Evolutionary conservation across 2,888 invertebrate genomes (phyloP).

Genomic region (Clunio marinus): DNA sequence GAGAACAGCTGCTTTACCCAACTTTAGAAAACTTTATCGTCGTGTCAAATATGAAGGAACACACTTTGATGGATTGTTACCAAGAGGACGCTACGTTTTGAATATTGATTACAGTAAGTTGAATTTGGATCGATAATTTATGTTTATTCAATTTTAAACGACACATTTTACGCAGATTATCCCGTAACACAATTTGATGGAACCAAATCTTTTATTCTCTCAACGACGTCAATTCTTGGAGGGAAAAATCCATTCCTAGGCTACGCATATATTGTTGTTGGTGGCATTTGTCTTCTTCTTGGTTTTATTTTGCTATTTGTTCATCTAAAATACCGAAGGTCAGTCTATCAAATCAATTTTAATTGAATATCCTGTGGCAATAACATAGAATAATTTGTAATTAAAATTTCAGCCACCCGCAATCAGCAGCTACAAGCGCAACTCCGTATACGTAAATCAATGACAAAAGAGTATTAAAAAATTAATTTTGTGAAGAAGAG

Average conservation of each 20-base stretch:
- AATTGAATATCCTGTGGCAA: neutral
- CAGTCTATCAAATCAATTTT: slow-evolving; percentile 45
- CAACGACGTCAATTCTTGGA: slow-evolving; percentile 93
- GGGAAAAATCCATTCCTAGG: slow-evolving; percentile 98
- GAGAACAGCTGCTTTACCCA: slow-evolving; percentile 96
- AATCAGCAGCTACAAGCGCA: slow-evolving; percentile 8
- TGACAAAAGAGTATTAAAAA: neutral
- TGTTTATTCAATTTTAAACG: neutral
- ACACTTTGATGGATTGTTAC: slow-evolving; percentile 65
- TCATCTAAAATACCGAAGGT: slow-evolving; percentile 96
- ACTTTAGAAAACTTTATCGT: slow-evolving; percentile 91
- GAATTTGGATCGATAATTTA: neutral
- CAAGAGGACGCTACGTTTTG: slow-evolving; percentile 68
- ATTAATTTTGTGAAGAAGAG: no score
- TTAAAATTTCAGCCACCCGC: slow-evolving; percentile 23
- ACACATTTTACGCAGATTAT: slow-evolving; percentile 60
- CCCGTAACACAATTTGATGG: slow-evolving; percentile 90
- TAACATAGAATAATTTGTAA: no score
- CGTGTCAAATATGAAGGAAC: slow-evolving; percentile 66
- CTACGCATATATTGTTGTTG: slow-evolving; percentile 96
- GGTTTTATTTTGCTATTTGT: slow-evolving; percentile 90
- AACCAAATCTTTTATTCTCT: slow-evolving; percentile 88
- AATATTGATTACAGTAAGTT: slow-evolving; percentile 71
- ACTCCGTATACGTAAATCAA: slow-evolving; percentile 30
- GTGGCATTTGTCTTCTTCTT: slow-evolving; percentile 85